Conservation (phyloP, 2,113 vertebrate species). For the Pseudorhombus dupliciocellatus region DNA sequence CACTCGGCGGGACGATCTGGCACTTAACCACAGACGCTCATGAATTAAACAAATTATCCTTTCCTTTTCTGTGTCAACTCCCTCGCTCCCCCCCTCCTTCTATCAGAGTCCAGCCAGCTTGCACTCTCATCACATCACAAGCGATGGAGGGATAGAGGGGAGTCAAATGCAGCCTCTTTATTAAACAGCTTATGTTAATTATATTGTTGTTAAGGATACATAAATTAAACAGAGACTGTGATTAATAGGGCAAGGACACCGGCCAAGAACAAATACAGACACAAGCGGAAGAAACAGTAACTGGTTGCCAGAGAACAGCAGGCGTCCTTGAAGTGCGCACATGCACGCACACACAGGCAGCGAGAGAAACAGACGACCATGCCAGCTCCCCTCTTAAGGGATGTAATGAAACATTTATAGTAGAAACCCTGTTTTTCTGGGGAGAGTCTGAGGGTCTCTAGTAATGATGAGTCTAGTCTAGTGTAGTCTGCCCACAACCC, state of each 20-base stretch:
- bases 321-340: slow-evolving; percentile 68
- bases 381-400: slow-evolving; percentile 67
- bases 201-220: slow-evolving; percentile 75
- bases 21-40: slow-evolving; percentile 77
- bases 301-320: slow-evolving; percentile 65
- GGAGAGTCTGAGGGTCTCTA: slow-evolving; percentile 73
- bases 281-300: slow-evolving; percentile 55
- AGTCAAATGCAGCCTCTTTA: slow-evolving; percentile 58
- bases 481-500: slow-evolving; percentile 63
- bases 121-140: slow-evolving; percentile 56
- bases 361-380: slow-evolving; percentile 33
- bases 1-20: slow-evolving; percentile 69
- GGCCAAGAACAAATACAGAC: slow-evolving; percentile 72
- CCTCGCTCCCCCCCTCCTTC: slow-evolving; percentile 42
- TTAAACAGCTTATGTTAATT: slow-evolving; percentile 77
- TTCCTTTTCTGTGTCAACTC: slow-evolving; percentile 77
- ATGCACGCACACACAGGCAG: slow-evolving; percentile 13
- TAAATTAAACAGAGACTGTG: slow-evolving; percentile 75
- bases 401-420: slow-evolving; percentile 79
- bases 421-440: slow-evolving; percentile 53
- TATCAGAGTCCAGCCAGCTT: slow-evolving; percentile 58
- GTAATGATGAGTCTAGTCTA: slow-evolving; percentile 76
- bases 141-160: slow-evolving; percentile 55
- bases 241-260: slow-evolving; percentile 78
- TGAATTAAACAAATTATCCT: slow-evolving; percentile 81